These are phyloP conservation scores for Physocephala rufipes DNA, from an alignment of 2,888 invertebrate species.

Conservation along the genomic window DNA sequence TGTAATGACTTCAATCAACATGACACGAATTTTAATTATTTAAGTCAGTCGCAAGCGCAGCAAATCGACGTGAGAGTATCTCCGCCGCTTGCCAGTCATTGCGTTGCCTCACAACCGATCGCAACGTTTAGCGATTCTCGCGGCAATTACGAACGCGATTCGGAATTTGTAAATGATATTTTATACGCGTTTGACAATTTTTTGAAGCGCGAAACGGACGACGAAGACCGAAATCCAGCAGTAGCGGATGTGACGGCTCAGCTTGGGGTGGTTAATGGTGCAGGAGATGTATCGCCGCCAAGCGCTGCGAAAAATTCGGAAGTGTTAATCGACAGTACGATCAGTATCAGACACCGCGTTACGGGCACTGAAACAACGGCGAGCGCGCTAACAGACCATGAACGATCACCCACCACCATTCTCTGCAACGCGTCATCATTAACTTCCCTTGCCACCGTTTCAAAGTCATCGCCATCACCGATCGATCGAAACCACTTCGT, in stretches of 20 bases:
- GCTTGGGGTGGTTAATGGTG: neutral
- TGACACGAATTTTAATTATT: slow-evolving; percentile 18
- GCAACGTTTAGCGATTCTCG: slow-evolving; percentile 47
- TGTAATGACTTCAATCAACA: slow-evolving; percentile 33
- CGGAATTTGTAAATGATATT: slow-evolving; percentile 59
- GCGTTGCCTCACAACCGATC: slow-evolving; percentile 41
- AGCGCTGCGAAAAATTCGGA: neutral
- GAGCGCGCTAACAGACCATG: neutral
- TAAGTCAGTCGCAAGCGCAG: slow-evolving; percentile 19
- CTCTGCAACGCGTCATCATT: neutral
- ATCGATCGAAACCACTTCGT: slow-evolving; percentile 7
- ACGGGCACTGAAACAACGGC: too few relatives aligned
- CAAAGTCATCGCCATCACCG: neutral
- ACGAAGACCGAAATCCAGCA: neutral
- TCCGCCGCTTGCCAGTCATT: slow-evolving; percentile 37
- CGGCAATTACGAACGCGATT: slow-evolving; percentile 58
- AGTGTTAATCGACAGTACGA: neutral
- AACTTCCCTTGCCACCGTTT: neutral
- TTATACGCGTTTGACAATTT: slow-evolving; percentile 53
- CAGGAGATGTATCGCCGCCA: neutral
- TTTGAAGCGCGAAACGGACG: slow-evolving; percentile 43
- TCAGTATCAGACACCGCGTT: neutral
- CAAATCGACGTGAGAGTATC: slow-evolving; percentile 35
- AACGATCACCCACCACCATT: neutral
- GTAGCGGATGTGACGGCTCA: slow-evolving; percentile 16